Percentiles rank a stretch among this genome's conserved stretches.
Evolutionary conservation across 1,140 invertebrate genomes (phyloP).

Genomic region (Lordiphosa mommai): DNA sequence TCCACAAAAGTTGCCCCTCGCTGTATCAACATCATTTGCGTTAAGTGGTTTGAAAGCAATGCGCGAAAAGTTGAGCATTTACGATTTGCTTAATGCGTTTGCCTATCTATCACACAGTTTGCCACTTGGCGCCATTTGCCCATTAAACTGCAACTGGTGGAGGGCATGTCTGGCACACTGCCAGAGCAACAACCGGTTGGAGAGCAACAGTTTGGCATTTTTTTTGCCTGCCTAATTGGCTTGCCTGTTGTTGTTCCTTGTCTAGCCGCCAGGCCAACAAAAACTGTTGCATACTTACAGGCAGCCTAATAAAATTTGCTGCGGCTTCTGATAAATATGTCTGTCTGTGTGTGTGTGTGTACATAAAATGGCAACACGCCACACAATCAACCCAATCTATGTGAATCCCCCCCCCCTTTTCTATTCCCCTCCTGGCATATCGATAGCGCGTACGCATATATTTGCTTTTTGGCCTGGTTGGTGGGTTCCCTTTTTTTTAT

Average conservation of each 20-base stretch:
- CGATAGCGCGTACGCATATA: conserved; percentile 60
- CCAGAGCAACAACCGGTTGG: conserved; percentile 22
- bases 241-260: conserved; percentile 44
- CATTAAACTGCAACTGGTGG: conserved; percentile 67
- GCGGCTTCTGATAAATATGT: conserved; percentile 34
- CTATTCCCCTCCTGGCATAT: conserved; percentile 51
- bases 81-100: conserved; percentile 49
- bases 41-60: conserved; percentile 65
- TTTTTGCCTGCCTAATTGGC: conserved; percentile 61
- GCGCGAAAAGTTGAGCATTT: conserved; percentile 52
- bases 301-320: conserved; percentile 64
- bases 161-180: conserved; percentile 36
- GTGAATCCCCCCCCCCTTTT: conserved; percentile 34
- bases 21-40: conserved; percentile 72
- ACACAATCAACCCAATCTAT: conserved; percentile 1
- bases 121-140: conserved; percentile 26
- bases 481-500: conserved; percentile 53
- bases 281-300: conserved; percentile 72
- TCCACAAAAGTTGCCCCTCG: conserved; percentile 26
- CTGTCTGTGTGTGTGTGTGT: background rate
- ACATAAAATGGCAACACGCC: too few species aligned
- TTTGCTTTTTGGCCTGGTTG: conserved; percentile 32
- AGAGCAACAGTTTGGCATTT: conserved; percentile 1
- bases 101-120: conserved; percentile 38
- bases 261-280: conserved; percentile 34